Base-by-base conservation (phyloP, 2,888 invertebrate species). In the Leptinotarsa juncta region DNA sequence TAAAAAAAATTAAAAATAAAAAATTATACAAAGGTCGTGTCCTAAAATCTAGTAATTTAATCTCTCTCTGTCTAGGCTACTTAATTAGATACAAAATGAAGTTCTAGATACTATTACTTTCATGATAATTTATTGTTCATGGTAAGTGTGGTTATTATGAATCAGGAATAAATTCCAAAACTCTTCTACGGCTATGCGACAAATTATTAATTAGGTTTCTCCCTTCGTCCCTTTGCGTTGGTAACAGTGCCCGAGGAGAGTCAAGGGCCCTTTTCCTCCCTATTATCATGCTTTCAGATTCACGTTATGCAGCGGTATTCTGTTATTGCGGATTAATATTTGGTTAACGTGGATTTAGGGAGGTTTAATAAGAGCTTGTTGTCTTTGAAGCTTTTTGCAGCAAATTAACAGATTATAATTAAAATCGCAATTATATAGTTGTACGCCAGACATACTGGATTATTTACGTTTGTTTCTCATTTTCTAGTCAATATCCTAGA, bases 171-270 rank as follows among this genome's bases (percentile, higher is more conserved):
- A 42, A 42, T 42, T 67, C 55, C 67, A 12, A 23, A 49, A 67
- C 20, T 49, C 14, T 67, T 67, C 67, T 60, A 66, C 70, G 78
- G 77, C 74, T 77, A 69, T 80, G 78, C 82, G 83, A 83, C 83
- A 83, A 32, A 42, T 83, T 84, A 85, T 83, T 84, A 85, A 85
- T 85, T 84, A 84, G 83, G 84, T 81, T 81, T 82, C 82, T 79
- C 82, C 83, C 79, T 82, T 81, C 83, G 67, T 55, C 57, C 66
- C 48, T 32, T 57, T 60, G 65, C 66, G 76, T 79, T 77, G 80
- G 79, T 81, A 79, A 79, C 79, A 79, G 57, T 68, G 71, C 71
- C 69, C n/a, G 62, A 62, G 62, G 71, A 53, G 75, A 74, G 78
- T 80, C 80, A 77, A 82, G 83, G 78, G 79, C 79, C 74, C 79